Evolutionary conservation across 2,113 vertebrate genomes (phyloP), one percentile per base, ranked within the genome.

Genomic region (Podarcis raffonei): DNA sequence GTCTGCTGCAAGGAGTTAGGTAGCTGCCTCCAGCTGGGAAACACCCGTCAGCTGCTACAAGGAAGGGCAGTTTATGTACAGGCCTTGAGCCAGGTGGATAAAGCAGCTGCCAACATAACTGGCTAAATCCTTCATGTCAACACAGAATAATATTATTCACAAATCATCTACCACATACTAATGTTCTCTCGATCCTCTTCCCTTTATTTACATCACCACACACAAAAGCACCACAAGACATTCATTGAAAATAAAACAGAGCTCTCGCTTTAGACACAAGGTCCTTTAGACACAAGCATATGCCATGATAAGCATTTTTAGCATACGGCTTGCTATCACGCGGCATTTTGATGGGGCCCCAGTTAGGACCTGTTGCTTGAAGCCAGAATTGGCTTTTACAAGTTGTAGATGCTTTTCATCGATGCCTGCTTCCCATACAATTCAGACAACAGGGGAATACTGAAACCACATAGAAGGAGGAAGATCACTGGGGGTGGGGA

Each of bases 41-140:
- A 23, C 27, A 65, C 35, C 15, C 80, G 35, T 32, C 59, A 18
- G 13, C n/a, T 66, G 35, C 69, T 88, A 35, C 30, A 65, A 3
- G 2, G 9, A 53, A 65, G 75, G 11, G 7, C 3, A 35, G 42
- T 71, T 71, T 82, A 48, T 53, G 8, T 81, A 71, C 57, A 2
- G 35, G 30, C 22, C 3, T 80, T 79, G 35, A 75, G 6, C 48
- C 87, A 82, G 66, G 48, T 81, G 48, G 57, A 87, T 81, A 62
- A 81, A 88, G 30, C 30, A 48, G 30, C 79, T 83, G 35, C 30
- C 75, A 53, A 65, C 80, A 75, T 65, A 88, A 82, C 59, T 25
- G 68, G 27, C 71, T 27, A 75, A 82, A 74, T 27, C 20, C 53
- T 81, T 87, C 66, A 81, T 37, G 48, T 87, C 66, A 87, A 87